A percentile compares a stretch with the other conserved stretches of the same genome.
phyloP scores from a whole-genome alignment of 2,888 invertebrate genomes.

The Frankliniella fusca region DNA sequence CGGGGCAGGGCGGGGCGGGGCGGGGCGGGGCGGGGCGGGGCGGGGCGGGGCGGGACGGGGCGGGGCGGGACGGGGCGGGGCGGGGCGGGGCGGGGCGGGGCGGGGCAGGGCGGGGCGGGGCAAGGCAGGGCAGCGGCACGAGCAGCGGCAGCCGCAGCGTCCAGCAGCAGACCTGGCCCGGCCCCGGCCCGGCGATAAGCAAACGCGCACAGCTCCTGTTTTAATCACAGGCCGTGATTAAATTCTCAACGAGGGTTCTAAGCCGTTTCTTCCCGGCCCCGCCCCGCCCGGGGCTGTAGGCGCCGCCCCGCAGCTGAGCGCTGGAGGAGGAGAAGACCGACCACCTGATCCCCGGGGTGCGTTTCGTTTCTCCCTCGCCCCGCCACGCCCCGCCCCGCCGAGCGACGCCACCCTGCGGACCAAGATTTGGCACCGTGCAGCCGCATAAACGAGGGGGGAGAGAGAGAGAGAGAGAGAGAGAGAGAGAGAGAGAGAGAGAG shows the following conservation, averaged over 20 bases:
- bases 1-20: too few species aligned
- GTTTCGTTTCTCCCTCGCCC: not conserved
- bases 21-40: too few species aligned
- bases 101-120: not conserved
- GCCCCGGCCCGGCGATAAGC: not conserved
- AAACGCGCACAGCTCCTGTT: not conserved
- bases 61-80: too few species aligned
- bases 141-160: too few species aligned
- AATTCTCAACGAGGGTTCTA: not conserved
- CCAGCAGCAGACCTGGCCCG: too few species aligned
- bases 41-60: too few species aligned
- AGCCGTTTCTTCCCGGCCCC: too few species aligned
- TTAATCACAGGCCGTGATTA: constrained; percentile 7
- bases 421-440: not conserved
- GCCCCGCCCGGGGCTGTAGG: not conserved
- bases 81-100: too few species aligned
- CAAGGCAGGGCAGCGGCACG: too few species aligned
- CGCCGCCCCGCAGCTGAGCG: not conserved
- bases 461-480: not conserved
- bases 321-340: not conserved
- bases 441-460: not conserved
- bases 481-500: not conserved
- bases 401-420: not conserved
- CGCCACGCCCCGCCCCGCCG: not conserved
- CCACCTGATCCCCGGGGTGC: not conserved